A percentile compares a stretch with the other conserved stretches of the same genome.
These are phyloP conservation scores for Tipula confusa DNA, from an alignment of 2,888 invertebrate species.

Conservation along the genomic window DNA sequence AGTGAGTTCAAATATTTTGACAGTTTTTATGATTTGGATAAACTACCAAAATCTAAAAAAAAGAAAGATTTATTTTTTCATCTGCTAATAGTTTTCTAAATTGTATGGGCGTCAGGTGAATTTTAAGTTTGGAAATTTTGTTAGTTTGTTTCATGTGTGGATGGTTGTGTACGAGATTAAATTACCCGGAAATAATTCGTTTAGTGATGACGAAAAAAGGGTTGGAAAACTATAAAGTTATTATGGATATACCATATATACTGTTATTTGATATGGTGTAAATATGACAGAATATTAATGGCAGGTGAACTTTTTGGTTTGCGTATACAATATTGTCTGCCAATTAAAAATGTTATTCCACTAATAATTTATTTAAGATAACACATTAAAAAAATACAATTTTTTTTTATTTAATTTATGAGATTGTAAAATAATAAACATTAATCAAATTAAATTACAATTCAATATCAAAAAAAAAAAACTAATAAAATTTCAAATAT, in stretches of 20 bases:
- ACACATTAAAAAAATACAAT: background rate
- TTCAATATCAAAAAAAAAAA: background rate
- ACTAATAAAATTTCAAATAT: background rate
- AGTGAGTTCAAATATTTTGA: background rate
- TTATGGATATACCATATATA: background rate
- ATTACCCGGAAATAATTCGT: background rate
- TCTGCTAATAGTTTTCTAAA: background rate
- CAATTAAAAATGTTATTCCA: background rate
- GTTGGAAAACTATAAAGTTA: background rate
- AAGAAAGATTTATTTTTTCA: background rate
- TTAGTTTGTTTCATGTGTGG: background rate
- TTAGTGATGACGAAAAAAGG: background rate
- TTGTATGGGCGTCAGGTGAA: background rate
- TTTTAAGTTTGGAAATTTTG: background rate
- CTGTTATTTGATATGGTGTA: background rate
- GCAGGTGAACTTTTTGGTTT: background rate
- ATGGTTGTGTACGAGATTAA: background rate
- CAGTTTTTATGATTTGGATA: background rate
- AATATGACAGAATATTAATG: background rate
- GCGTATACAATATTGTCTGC: background rate
- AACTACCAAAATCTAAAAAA: background rate
- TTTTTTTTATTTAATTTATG: background rate
- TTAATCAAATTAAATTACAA: conserved; percentile 12
- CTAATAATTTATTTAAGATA: background rate
- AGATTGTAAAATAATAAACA: background rate